Conservation (phyloP, 2,888 invertebrate genomes). For the Hermaeophaga mercurialis region DNA sequence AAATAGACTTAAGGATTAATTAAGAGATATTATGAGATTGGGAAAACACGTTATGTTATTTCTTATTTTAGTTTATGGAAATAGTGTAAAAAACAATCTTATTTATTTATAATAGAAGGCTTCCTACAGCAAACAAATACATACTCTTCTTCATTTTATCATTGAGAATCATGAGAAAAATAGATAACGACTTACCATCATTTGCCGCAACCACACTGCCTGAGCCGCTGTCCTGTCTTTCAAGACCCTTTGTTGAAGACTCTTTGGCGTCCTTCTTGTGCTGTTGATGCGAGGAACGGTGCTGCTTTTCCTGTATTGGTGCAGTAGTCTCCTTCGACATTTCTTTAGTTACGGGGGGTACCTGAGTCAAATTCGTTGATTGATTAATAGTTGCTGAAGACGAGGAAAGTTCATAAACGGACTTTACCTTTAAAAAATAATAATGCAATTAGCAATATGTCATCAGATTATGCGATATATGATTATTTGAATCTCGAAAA, state of each 20-base stretch:
- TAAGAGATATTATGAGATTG: no score
- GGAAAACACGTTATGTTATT: no score
- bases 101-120: no score
- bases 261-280: constrained; percentile 12
- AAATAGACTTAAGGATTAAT: no score
- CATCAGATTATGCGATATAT: no score
- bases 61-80: no score
- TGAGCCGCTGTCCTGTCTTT: constrained; percentile 18
- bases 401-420: constrained; percentile 1
- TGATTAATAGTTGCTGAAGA: neutral
- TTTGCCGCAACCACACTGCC: neutral
- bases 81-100: no score
- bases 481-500: no score
- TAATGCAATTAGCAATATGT: no score
- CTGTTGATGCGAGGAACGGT: neutral
- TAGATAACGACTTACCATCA: constrained; percentile 17
- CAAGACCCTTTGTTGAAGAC: constrained; percentile 4
- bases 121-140: no score
- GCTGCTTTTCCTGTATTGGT: neutral
- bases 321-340: neutral
- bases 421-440: constrained; percentile 9
- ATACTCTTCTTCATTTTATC: no score
- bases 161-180: no score
- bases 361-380: constrained; percentile 27
- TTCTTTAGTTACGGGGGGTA: constrained; percentile 16